Evolutionary conservation across 2,113 vertebrate genomes (phyloP).

Genomic region (Todiramphus saurophagus): DNA sequence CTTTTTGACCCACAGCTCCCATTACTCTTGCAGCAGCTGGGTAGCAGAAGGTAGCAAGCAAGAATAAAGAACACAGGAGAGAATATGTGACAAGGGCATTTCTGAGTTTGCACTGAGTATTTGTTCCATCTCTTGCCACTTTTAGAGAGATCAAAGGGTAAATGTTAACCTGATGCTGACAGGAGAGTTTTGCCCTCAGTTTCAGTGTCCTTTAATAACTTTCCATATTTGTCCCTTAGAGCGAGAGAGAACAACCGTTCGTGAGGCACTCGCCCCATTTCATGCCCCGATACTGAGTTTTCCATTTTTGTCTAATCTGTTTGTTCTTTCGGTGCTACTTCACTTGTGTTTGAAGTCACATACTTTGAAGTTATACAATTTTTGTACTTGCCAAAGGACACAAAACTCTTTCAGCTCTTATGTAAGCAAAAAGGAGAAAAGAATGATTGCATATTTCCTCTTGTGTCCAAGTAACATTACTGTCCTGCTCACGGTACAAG

Average conservation of each 20-base stretch:
- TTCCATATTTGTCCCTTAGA: neutral
- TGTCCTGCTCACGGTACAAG: neutral
- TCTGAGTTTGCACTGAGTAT: neutral
- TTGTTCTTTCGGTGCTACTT: constrained; percentile 55
- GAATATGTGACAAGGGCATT: neutral
- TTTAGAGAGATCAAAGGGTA: constrained; percentile 3
- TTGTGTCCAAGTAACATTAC: neutral
- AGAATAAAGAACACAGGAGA: neutral
- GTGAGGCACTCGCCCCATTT: neutral
- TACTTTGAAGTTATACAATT: constrained; percentile 71
- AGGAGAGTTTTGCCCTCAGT: neutral
- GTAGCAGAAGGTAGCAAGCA: neutral
- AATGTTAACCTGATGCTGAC: neutral
- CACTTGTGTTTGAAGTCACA: constrained; percentile 65
- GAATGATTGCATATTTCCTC: constrained; percentile 47
- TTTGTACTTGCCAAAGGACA: constrained; percentile 63
- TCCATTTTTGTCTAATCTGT: constrained; percentile 59
- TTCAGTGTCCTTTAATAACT: constrained; percentile 9
- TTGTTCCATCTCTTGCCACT: constrained; percentile 7
- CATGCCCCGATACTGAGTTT: constrained; percentile 31
- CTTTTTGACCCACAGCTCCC: neutral
- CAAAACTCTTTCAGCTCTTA: constrained; percentile 50
- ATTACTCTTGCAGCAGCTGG: neutral
- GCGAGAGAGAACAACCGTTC: neutral
- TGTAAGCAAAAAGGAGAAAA: constrained; percentile 55